Evolutionary conservation across 2,888 invertebrate species (phyloP), one percentile per base, ranked within the genome.

Genomic region (Caenorhabditis afra): DNA sequence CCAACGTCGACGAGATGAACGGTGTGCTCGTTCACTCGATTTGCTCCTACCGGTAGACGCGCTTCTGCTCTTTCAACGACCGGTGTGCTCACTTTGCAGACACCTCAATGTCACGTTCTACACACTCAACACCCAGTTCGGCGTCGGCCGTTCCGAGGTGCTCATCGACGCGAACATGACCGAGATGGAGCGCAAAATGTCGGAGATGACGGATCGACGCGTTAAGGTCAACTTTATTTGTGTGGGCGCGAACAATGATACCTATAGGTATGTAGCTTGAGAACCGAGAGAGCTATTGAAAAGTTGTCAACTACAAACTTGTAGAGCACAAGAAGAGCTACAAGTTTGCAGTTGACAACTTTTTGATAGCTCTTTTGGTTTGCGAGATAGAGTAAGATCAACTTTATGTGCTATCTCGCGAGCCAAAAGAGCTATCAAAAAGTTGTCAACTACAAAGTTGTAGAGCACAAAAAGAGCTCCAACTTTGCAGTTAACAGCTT

Each of bases 201-300:
- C 65, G 12, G 73, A 65, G 23, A 80, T 76, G 67, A 81, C 81
- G 1, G 81, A 71, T 39, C 55, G 65, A 14, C 45, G 80, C 35
- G 64, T 82, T 16, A 80, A 81, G 50, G 76, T 81, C 4, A 81
- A 73, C 57, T 75, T 68, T 37, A 82, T 82, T 57, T 82, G 82
- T 49, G 75, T 80, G 39, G 80, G 80, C 55, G 75, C 80, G 1
- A 65, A 80, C 14, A 59, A 75, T 16, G 70, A 76, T 37, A 68
- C 75, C 0, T 80, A 80, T 58, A 80, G 80, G 80, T 79, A 35
- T 16, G 39, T 5, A 18, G 20, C 23, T n/a, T n/a, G n/a, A n/a
- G n/a, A n/a, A n/a, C n/a, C n/a, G n/a, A n/a, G n/a, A n/a, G n/a
- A n/a, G n/a, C n/a, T n/a, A n/a, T n/a, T n/a, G n/a, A n/a, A n/a